These are phyloP conservation scores for Atethmia centrago DNA, from an alignment of 2,888 invertebrate species.

Conservation along the genomic window DNA sequence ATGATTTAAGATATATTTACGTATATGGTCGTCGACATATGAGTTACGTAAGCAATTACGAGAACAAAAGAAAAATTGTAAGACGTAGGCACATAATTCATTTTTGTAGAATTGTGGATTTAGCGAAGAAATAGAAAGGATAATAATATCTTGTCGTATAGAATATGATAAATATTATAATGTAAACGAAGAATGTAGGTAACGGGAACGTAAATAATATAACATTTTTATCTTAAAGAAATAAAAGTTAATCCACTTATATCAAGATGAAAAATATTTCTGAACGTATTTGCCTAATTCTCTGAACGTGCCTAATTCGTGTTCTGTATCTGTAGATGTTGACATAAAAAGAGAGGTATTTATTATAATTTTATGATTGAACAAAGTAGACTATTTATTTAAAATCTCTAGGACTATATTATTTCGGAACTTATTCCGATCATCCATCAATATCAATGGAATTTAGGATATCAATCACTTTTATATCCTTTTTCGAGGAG, in stretches of 20 bases:
- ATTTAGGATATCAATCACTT: conserved; percentile 27
- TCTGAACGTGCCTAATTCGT: conserved; percentile 13
- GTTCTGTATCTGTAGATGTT: neutral
- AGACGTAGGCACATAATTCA: neutral
- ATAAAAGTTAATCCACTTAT: conserved; percentile 28
- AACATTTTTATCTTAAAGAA: conserved; percentile 19
- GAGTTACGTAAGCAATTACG: neutral
- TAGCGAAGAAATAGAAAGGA: neutral
- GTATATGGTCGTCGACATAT: neutral
- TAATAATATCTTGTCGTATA: conserved; percentile 25
- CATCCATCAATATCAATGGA: neutral
- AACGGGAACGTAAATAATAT: conserved; percentile 29
- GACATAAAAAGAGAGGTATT: conserved; percentile 3
- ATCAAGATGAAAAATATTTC: conserved; percentile 25
- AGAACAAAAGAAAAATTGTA: neutral
- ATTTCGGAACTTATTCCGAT: neutral
- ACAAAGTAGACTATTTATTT: conserved; percentile 2
- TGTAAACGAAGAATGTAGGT: conserved; percentile 31
- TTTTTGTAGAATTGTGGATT: neutral
- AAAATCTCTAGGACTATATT: neutral
- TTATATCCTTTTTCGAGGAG: neutral
- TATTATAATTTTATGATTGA: conserved; percentile 1
- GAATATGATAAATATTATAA: conserved; percentile 28
- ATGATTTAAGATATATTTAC: neutral
- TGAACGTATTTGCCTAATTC: conserved; percentile 34